Base-by-base conservation (phyloP, 1,140 invertebrate genomes). In the Homalodisca vitripennis region DNA sequence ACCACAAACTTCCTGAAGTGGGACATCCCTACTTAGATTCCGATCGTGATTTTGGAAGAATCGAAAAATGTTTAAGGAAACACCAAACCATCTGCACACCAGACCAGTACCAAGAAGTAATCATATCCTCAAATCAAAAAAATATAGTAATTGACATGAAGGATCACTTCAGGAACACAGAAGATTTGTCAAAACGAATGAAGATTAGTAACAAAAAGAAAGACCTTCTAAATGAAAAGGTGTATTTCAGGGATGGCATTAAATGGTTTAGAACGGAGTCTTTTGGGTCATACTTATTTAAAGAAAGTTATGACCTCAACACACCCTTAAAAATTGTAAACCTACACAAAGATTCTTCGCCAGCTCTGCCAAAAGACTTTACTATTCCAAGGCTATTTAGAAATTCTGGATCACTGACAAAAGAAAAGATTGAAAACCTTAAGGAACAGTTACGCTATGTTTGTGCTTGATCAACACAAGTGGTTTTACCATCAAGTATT, bases 1-100 rank as follows among this genome's bases (percentile, higher is more conserved):
- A 70, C 20, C 69, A 70, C 48, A 67, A 70, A 41, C 66, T 70
- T 34, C 63, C 62, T 46, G 69, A 70, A 67, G 69, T 70, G 17
- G 69, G 69, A 24, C 24, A 70, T 55, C 22, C 69, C 20, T 70
- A 66, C 53, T 66, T 70, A 32, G 63, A 70, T 41, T 70, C 62
- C 17, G 63, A 70, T 66, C 31, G 69, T 30, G 63, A 70, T 66
- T 70, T 70, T 70, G 69, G 69, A 27, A 22, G 62, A 29, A 70
- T 70, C 34, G 69, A 70, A 51, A 70, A 70, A 66, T 26, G 34
- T 31, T 51, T 70, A 46, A 34, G 62, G 30, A 34, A 60, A 31
- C 63, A 66, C n/a, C n/a, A n/a, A n/a, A n/a, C n/a, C n/a, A n/a
- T 66, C 30, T 70, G 26, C 57, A 20, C 32, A n/a, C 63, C 69